These are phyloP conservation scores for Anomalospiza imberbis DNA, from an alignment of 2,797 vertebrate species.

Conservation along the genomic window DNA sequence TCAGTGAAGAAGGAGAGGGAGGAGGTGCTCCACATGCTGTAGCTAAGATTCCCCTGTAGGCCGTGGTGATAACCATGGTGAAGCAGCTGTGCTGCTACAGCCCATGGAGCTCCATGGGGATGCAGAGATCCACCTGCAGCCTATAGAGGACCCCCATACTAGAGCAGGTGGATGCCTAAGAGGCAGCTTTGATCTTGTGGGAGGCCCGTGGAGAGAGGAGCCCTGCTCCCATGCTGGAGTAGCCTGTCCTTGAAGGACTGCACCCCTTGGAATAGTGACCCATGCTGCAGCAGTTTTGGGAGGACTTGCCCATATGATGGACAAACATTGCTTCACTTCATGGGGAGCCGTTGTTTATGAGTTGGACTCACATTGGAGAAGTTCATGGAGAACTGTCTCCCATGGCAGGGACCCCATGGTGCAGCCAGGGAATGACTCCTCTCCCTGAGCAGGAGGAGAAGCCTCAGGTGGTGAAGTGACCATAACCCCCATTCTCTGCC, in stretches of 20 bases:
- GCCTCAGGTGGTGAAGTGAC: background rate
- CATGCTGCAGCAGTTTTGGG: no score
- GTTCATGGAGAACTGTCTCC: background rate
- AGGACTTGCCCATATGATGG: background rate
- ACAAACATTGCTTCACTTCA: rapidly evolving
- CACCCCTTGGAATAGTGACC: no score
- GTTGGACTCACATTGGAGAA: background rate
- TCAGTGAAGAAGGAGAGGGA: background rate
- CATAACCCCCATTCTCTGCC: background rate
- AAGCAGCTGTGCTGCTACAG: background rate
- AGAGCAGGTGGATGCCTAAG: background rate
- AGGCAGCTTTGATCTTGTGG: background rate
- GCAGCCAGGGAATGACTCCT: background rate
- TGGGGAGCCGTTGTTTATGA: background rate
- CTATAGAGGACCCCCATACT: rapidly evolving
- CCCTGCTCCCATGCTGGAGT: background rate
- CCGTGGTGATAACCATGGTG: rapidly evolving
- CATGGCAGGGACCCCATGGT: background rate
- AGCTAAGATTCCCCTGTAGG: background rate
- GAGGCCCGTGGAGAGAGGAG: background rate
- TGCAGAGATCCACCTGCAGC: background rate
- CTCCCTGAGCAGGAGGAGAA: background rate
- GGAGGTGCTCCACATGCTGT: background rate
- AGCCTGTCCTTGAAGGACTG: background rate
- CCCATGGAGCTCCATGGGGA: no score